A percentile compares a stretch with the other conserved stretches of the same genome.
Conservation (phyloP, 2,888 invertebrate genomes). For the Ceriagrion tenellum region DNA sequence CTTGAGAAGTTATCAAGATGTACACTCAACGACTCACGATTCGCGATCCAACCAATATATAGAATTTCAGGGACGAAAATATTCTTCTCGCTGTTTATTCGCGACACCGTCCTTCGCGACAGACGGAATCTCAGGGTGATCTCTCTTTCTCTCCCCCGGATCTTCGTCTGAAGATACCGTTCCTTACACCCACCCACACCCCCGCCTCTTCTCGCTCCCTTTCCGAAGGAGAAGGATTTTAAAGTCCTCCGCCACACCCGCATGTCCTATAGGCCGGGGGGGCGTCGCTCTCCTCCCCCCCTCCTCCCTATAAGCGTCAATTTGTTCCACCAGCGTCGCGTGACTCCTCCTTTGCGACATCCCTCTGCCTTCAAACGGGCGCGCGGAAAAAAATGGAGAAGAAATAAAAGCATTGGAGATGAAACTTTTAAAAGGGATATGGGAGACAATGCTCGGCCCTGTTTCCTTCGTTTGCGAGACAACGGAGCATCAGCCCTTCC, state of each 20-base stretch:
- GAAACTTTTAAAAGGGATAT: not conserved
- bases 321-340: conserved; percentile 47
- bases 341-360: conserved; percentile 2
- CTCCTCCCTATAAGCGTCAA: not conserved
- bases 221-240: not conserved
- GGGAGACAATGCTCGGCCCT: too few relatives aligned
- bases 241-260: not conserved
- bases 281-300: not conserved
- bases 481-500: too few relatives aligned
- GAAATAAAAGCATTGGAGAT: not conserved
- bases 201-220: not conserved
- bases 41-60: too few relatives aligned
- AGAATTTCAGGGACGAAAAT: too few relatives aligned
- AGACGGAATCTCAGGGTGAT: too few relatives aligned
- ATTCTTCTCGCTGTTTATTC: too few relatives aligned
- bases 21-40: too few relatives aligned
- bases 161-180: too few relatives aligned
- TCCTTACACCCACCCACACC: not conserved
- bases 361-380: not conserved
- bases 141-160: too few relatives aligned
- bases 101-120: too few relatives aligned
- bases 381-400: not conserved
- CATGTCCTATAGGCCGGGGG: not conserved
- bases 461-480: too few relatives aligned
- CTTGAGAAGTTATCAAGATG: too few relatives aligned